Conservation (phyloP, 2,113 vertebrate genomes). For the Cheirogaleus medius region DNA sequence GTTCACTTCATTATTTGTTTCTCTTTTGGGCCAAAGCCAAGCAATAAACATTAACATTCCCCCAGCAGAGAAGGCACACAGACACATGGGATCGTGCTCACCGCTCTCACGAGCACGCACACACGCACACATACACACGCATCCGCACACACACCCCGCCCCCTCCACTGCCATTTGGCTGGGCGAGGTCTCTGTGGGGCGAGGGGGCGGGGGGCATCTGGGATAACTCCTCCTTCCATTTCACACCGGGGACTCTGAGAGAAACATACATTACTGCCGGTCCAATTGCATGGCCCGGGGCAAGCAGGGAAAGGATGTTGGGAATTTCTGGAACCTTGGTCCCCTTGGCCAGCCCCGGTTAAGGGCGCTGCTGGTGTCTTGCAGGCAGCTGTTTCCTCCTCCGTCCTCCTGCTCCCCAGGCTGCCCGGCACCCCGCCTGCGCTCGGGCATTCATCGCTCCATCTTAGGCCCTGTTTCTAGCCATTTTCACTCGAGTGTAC, state of each 20-base stretch:
- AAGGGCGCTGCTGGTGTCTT: not conserved
- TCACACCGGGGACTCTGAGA: not conserved
- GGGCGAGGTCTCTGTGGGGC: not conserved
- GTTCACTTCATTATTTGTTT: not conserved
- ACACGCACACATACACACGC: not conserved
- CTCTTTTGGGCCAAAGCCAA: conserved; percentile 23
- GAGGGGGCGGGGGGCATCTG: no score
- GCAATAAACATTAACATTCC: not conserved
- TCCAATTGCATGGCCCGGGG: not conserved
- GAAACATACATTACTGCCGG: not conserved
- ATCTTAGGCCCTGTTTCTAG: not conserved
- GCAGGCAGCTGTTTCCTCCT: not conserved
- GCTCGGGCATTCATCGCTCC: not conserved
- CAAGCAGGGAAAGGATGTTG: not conserved
- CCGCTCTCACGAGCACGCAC: not conserved
- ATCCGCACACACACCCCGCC: not conserved
- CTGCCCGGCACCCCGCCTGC: not conserved
- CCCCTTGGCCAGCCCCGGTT: not conserved
- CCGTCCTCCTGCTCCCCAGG: not conserved
- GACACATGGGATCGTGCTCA: not conserved
- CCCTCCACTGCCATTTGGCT: not conserved
- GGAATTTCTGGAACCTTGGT: not conserved
- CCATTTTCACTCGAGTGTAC: not conserved
- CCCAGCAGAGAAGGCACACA: not conserved
- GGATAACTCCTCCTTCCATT: not conserved